Percentiles rank a stretch among this genome's conserved stretches.
phyloP scores from a whole-genome alignment of 2,888 invertebrate species.

The Erannis defoliaria region DNA sequence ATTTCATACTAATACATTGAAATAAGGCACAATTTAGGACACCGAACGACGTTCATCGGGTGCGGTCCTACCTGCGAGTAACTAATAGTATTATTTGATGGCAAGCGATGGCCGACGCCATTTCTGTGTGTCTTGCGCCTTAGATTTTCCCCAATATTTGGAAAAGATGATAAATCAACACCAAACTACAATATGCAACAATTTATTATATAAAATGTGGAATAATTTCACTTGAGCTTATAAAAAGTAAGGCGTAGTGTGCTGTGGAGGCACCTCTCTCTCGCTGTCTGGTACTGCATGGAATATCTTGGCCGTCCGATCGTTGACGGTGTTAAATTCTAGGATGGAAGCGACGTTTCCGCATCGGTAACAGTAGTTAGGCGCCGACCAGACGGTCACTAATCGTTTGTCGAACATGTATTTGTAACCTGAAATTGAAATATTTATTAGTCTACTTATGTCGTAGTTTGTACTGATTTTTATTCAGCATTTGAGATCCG shows the following conservation, averaged over 20 bases:
- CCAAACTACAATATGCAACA: constrained; percentile 59
- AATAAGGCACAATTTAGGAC: no score
- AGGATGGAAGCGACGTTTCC: constrained; percentile 99
- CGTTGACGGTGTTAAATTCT: constrained; percentile 93
- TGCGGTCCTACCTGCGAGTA: no score
- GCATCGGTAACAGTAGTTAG: constrained; percentile 99
- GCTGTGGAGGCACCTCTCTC: constrained; percentile 96
- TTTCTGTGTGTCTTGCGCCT: no score
- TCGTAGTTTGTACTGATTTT: not conserved
- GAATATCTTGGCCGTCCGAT: constrained; percentile 94
- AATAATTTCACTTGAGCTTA: constrained; percentile 82
- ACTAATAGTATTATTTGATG: no score
- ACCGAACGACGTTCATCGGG: no score
- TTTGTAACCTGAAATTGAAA: constrained; percentile 91
- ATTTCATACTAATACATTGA: no score
- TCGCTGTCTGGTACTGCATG: constrained; percentile 98
- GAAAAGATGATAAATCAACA: constrained; percentile 23
- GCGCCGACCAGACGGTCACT: constrained; percentile 99
- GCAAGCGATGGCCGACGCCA: no score
- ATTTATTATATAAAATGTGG: constrained; percentile 73
- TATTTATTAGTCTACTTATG: not conserved
- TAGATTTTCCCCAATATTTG: no score
- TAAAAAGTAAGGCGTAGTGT: constrained; percentile 98
- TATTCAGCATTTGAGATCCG: no score
- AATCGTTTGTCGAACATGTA: constrained; percentile 99